Evolutionary conservation across 2,888 invertebrate species (phyloP), one percentile per base, ranked within the genome.

Genomic region (Polymixis lichenea): DNA sequence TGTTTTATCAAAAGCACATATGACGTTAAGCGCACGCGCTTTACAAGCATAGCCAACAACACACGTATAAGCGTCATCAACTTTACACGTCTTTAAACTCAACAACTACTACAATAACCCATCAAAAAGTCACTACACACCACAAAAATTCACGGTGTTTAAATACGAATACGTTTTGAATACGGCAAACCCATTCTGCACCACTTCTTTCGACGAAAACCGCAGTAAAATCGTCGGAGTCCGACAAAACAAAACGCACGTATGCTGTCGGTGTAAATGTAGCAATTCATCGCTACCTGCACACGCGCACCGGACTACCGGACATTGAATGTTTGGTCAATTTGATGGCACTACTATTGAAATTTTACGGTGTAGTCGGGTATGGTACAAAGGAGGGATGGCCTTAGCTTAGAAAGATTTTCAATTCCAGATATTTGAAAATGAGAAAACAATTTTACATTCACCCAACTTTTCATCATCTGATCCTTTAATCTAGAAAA

Each of bases 261-360:
- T 84, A 81, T 83, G 60, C 84, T 82, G 83, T 84, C 85, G 85
- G 88, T 87, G 88, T 87, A 88, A 90, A 89, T 87, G 89, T 85
- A 86, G 88, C 87, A 84, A 89, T 89, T 86, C 82, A 85, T 86
- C 77, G 77, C 81, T 83, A 86, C 82, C 82, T 88, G 84, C 77
- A 79, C 61, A 58, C 78, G 72, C 65, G 72, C 68, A 49, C 71
- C 22, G 51, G 32, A 67, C 66, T 46, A 32, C 82, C 88, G 90
- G 88, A 88, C 89, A 91, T 90, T 90, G 86, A 90, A 90, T 91
- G 90, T 92, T 92, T 90, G 91, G 90, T 91, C 91, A 90, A 91
- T 91, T 90, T 89, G 72, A 82, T 64, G 72, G 72, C 82, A 86
- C 81, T 91, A 93, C 92, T 77, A 91, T 64, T 49, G 71, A 49